phyloP scores from a whole-genome alignment of 2,888 invertebrate species.

The Caenorhabditis macrosperma region DNA sequence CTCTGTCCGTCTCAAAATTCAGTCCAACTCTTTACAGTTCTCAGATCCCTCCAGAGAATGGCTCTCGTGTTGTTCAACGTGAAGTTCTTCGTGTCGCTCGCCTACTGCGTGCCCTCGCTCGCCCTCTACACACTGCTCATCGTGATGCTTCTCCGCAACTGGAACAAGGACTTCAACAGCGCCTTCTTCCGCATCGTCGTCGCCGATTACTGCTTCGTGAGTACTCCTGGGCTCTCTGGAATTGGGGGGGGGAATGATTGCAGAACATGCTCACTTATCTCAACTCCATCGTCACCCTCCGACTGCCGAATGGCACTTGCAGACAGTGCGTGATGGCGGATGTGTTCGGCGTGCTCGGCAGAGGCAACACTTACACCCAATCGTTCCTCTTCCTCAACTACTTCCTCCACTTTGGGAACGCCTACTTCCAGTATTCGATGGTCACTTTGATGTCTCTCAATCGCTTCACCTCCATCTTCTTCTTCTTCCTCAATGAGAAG shows the following conservation, averaged over 20 bases:
- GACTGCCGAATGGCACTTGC: constrained; percentile 40
- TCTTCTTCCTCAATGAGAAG: constrained; percentile 35
- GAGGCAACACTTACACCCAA: neutral
- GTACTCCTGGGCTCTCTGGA: neutral
- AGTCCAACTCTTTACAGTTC: too few species aligned
- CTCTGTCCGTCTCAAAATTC: too few species aligned
- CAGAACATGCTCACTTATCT: constrained; percentile 15
- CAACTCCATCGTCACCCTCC: constrained; percentile 44
- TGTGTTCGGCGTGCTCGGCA: neutral
- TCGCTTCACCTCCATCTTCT: constrained; percentile 16
- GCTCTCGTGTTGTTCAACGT: constrained; percentile 3
- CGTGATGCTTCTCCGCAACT: constrained; percentile 22
- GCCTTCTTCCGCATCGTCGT: constrained; percentile 32
- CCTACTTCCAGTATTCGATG: constrained; percentile 45
- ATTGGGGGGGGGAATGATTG: neutral
- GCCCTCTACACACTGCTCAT: constrained; percentile 25
- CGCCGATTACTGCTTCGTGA: constrained; percentile 31
- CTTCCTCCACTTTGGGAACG: constrained; percentile 40
- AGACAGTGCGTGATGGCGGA: constrained; percentile 10
- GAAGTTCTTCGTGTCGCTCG: constrained; percentile 16
- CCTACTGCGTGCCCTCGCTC: constrained; percentile 23
- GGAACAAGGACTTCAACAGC: constrained; percentile 27
- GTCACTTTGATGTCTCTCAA: constrained; percentile 40
- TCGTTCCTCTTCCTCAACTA: constrained; percentile 14
- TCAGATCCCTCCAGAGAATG: neutral